phyloP scores from a whole-genome alignment of 1,140 invertebrate genomes.

The Venturia canescens region DNA sequence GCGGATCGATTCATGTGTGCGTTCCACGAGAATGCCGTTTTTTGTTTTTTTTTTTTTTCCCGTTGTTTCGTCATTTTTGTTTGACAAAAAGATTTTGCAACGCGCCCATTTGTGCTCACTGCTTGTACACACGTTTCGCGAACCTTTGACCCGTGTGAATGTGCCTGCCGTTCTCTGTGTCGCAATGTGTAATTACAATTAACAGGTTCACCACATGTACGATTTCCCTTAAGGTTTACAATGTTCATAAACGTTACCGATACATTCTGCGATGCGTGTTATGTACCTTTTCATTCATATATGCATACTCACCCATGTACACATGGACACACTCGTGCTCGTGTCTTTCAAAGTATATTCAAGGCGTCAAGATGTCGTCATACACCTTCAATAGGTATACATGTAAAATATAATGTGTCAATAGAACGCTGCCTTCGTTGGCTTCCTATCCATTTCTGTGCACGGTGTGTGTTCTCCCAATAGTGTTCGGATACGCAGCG shows the following conservation, averaged over 20 bases:
- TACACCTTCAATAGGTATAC: not conserved
- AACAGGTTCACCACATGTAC: slow-evolving; percentile 22
- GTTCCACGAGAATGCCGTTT: not conserved
- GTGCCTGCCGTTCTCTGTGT: not conserved
- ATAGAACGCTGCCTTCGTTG: slow-evolving; percentile 4
- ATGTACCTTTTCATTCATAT: not conserved
- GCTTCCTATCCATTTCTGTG: slow-evolving; percentile 1
- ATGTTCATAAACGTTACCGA: not conserved
- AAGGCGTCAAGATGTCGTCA: slow-evolving; percentile 2
- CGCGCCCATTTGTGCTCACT: not conserved
- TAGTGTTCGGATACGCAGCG: slow-evolving; percentile 29
- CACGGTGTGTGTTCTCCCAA: not conserved
- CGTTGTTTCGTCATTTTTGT: too few species aligned
- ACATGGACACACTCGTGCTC: not conserved
- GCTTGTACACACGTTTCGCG: not conserved
- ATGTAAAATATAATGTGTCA: slow-evolving; percentile 33
- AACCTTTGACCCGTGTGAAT: slow-evolving; percentile 1
- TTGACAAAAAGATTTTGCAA: too few species aligned
- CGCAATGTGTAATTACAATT: slow-evolving; percentile 32
- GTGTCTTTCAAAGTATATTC: not conserved
- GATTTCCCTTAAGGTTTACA: not conserved
- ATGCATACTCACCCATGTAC: not conserved
- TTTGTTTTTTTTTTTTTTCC: not conserved
- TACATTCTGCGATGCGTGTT: not conserved
- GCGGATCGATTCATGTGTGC: not conserved